Evolutionary conservation across 2,113 vertebrate species (phyloP).

Genomic region (Suricata suricatta): DNA sequence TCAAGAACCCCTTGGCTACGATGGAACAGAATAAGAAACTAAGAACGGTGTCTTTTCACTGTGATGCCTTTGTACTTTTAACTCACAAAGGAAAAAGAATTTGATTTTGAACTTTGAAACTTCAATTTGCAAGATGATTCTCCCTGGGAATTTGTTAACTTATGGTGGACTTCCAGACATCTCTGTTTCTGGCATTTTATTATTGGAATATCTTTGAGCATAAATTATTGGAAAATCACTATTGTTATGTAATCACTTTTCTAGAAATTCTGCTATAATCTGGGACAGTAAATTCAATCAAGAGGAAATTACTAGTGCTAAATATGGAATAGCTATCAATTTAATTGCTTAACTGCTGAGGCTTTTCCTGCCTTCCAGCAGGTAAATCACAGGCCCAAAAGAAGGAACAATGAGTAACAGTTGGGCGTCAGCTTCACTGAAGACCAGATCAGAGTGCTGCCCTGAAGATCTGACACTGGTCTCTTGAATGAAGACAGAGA

Average conservation of each 20-base stretch:
- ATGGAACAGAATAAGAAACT: not conserved
- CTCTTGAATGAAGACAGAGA: not conserved
- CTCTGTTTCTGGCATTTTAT: not conserved
- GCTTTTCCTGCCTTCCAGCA: not conserved
- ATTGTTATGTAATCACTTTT: not conserved
- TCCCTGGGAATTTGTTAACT: not conserved
- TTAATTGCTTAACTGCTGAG: not conserved
- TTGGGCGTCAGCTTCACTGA: not conserved
- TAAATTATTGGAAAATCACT: not conserved
- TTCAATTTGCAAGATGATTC: not conserved
- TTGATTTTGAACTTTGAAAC: not conserved
- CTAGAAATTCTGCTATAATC: not conserved
- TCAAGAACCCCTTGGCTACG: not conserved
- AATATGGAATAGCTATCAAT: not conserved
- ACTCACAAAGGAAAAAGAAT: not conserved
- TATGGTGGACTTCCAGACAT: not conserved
- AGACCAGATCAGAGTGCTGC: not conserved
- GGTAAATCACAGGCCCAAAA: not conserved
- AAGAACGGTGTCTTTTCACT: not conserved
- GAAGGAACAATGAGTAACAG: not conserved
- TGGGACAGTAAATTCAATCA: not conserved
- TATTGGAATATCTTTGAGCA: not conserved
- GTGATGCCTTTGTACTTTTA: not conserved
- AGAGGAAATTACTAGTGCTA: not conserved
- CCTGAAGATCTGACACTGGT: too few species aligned